Evolutionary conservation across 2,113 vertebrate species (phyloP).

Genomic region (Aspidoscelis tigris): DNA sequence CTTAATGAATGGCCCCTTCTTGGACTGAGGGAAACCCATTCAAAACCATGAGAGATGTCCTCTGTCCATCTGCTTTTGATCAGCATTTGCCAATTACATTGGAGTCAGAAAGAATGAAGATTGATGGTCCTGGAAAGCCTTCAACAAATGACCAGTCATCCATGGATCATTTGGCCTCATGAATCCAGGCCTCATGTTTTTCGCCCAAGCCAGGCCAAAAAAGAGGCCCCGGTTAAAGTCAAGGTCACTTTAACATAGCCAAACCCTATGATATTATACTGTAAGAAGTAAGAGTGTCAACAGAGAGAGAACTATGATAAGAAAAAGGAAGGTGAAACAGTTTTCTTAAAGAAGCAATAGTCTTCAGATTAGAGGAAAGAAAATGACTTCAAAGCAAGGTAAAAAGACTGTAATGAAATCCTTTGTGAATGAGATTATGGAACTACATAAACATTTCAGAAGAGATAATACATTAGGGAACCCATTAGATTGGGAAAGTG

Average conservation of each 20-base stretch:
- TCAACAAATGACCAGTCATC: neutral
- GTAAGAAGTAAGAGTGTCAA: no score
- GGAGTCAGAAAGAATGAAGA: slow-evolving; percentile 13
- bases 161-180: neutral
- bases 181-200: neutral
- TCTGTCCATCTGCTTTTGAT: slow-evolving; percentile 5
- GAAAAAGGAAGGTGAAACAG: no score
- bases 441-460: no score
- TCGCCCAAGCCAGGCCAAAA: neutral
- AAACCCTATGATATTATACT: neutral
- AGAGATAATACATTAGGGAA: no score
- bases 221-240: neutral
- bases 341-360: no score
- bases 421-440: no score
- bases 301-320: no score
- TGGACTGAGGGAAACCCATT: neutral
- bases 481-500: no score
- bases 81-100: slow-evolving; percentile 31
- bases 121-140: neutral
- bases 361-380: no score
- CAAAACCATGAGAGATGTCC: slow-evolving; percentile 3
- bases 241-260: neutral
- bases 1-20: neutral
- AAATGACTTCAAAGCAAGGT: no score
- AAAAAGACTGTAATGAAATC: no score